These are phyloP conservation scores for Drosophila longiperda DNA, from an alignment of 2,888 invertebrate species.

Conservation along the genomic window DNA sequence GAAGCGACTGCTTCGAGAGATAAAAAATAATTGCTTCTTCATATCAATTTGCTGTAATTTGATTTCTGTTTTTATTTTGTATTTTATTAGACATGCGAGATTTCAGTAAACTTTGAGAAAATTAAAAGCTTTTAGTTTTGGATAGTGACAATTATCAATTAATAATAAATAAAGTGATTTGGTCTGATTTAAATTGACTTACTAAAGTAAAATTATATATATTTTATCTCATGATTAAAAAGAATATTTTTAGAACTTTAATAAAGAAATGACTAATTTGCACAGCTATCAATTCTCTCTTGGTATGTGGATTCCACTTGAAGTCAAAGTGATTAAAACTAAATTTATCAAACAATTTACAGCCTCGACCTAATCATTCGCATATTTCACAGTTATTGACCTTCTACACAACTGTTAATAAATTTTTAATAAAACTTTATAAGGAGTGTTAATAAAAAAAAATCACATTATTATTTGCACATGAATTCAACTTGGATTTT, in stretches of 20 bases:
- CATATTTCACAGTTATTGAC: slow-evolving; percentile 34
- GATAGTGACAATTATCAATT: background rate
- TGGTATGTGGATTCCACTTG: slow-evolving; percentile 17
- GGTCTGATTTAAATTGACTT: background rate
- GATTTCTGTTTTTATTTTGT: slow-evolving; percentile 1
- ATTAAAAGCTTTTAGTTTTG: background rate
- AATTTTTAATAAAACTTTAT: slow-evolving; percentile 34
- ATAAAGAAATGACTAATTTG: background rate
- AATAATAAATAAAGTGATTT: background rate
- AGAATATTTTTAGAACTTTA: background rate
- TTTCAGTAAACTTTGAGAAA: background rate
- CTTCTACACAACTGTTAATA: slow-evolving; percentile 42
- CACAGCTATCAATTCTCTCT: background rate
- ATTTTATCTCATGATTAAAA: too few relatives aligned
- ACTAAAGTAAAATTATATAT: background rate
- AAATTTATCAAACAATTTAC: slow-evolving; percentile 16
- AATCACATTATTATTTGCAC: slow-evolving; percentile 69
- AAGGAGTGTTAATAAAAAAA: slow-evolving; percentile 21
- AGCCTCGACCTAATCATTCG: slow-evolving; percentile 47
- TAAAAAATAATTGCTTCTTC: slow-evolving; percentile 15
- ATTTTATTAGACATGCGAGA: background rate
- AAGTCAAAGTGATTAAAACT: slow-evolving; percentile 13
- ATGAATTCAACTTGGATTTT: slow-evolving; percentile 63
- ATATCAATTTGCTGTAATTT: slow-evolving; percentile 24
- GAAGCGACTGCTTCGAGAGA: slow-evolving; percentile 11